Conservation (phyloP, 1,140 invertebrate genomes). For the Drosophila lacertosa region DNA sequence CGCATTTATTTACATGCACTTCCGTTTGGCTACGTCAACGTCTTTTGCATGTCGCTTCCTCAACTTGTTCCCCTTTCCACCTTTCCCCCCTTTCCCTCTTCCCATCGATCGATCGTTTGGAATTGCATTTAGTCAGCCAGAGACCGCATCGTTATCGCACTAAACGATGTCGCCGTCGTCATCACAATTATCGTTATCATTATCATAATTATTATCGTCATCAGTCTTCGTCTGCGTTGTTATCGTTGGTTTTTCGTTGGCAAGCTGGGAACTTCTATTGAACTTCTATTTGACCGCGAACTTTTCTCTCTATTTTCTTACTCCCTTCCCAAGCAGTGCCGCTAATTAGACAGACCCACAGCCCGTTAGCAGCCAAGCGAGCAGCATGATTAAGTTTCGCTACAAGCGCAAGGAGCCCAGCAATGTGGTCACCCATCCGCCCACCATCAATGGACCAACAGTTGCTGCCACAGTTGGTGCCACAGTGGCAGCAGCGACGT, state of each 20-base stretch:
- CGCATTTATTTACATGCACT: conserved; percentile 23
- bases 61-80: too few relatives aligned
- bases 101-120: too few relatives aligned
- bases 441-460: conserved; percentile 32
- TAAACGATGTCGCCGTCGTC: conserved; percentile 9
- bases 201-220: background rate
- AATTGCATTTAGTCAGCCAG: conserved; percentile 29
- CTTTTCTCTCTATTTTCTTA: background rate
- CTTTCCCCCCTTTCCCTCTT: background rate
- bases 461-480: conserved; percentile 40
- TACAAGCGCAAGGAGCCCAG: conserved; percentile 86
- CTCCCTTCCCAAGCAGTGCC: background rate
- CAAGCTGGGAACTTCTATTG: background rate
- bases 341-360: background rate
- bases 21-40: conserved; percentile 45
- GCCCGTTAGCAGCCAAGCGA: background rate
- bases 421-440: conserved; percentile 56
- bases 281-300: background rate
- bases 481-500: conserved; percentile 43
- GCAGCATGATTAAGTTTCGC: conserved; percentile 87
- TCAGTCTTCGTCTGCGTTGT: background rate
- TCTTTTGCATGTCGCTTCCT: background rate
- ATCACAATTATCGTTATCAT: background rate
- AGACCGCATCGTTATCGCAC: conserved; percentile 11
- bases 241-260: background rate